phyloP scores from a whole-genome alignment of 2,113 vertebrate genomes.

The Ophthalmolycus amberensis region DNA sequence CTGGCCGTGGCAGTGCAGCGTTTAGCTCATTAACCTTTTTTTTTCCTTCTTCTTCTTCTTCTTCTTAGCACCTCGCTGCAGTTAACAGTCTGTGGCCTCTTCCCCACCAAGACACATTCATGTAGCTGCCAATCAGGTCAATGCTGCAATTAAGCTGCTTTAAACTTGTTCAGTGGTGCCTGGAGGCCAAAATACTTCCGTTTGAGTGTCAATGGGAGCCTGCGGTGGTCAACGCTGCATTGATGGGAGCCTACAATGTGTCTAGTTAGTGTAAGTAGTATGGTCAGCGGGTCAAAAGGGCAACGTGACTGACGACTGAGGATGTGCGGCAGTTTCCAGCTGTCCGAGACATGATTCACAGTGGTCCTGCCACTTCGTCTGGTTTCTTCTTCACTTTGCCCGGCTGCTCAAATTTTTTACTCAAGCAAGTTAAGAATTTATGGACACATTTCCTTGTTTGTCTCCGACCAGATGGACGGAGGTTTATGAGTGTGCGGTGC shows the following conservation, averaged over 20 bases:
- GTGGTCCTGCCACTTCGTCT: background rate
- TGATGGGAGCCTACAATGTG: constrained; percentile 68
- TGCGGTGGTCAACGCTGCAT: constrained; percentile 57
- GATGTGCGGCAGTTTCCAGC: constrained; percentile 10
- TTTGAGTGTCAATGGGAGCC: constrained; percentile 66
- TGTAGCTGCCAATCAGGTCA: constrained; percentile 64
- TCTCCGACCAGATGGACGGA: constrained; percentile 47
- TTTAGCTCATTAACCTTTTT: constrained; percentile 69
- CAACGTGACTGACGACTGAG: constrained; percentile 21
- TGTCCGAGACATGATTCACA: constrained; percentile 17
- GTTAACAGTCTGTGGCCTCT: constrained; percentile 63
- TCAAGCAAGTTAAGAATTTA: constrained; percentile 53
- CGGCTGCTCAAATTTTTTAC: constrained; percentile 39
- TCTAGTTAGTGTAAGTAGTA: constrained; percentile 64
- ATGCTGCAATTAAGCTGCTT: constrained; percentile 69
- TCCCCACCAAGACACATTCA: constrained; percentile 60
- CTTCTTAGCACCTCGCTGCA: constrained; percentile 61
- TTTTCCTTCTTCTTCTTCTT: constrained; percentile 37
- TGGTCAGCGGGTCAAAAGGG: constrained; percentile 71
- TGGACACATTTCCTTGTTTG: constrained; percentile 63
- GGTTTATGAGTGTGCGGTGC: constrained; percentile 67
- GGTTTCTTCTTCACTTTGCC: constrained; percentile 3
- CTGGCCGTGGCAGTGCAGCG: constrained; percentile 25
- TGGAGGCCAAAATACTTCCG: constrained; percentile 75
- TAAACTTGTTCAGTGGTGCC: constrained; percentile 77